Conservation (phyloP, 2,113 vertebrate genomes). For the Zosterops borbonicus region DNA sequence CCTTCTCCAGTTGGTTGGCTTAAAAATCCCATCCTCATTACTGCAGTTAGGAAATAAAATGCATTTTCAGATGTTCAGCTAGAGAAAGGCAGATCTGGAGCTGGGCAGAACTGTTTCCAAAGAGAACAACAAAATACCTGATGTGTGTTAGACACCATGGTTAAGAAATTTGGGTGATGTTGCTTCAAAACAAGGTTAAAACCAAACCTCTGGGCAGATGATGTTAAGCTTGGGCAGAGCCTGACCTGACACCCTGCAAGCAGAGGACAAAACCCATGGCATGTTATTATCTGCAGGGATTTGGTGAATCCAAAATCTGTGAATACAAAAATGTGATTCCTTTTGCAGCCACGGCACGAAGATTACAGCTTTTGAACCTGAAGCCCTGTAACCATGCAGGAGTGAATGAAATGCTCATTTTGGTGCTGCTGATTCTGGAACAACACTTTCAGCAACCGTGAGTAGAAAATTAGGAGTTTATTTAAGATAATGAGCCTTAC, state of each 20-base stretch:
- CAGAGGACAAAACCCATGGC: neutral
- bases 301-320: neutral
- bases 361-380: neutral
- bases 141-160: accelerated
- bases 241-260: neutral
- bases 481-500: slow-evolving; percentile 41
- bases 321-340: neutral
- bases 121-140: neutral
- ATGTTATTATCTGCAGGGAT: neutral
- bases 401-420: neutral
- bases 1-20: neutral
- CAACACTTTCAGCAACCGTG: neutral
- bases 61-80: neutral
- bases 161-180: neutral
- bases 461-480: slow-evolving; percentile 42
- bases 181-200: neutral
- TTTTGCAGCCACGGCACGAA: neutral
- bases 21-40: neutral
- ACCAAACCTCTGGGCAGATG: neutral
- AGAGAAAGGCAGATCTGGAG: neutral
- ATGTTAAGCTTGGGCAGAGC: neutral
- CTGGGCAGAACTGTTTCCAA: neutral
- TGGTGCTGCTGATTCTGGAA: neutral
- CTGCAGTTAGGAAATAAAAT: neutral
- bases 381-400: neutral